Conservation (phyloP, 2,797 vertebrate species). For the Ceyx erithaca region DNA sequence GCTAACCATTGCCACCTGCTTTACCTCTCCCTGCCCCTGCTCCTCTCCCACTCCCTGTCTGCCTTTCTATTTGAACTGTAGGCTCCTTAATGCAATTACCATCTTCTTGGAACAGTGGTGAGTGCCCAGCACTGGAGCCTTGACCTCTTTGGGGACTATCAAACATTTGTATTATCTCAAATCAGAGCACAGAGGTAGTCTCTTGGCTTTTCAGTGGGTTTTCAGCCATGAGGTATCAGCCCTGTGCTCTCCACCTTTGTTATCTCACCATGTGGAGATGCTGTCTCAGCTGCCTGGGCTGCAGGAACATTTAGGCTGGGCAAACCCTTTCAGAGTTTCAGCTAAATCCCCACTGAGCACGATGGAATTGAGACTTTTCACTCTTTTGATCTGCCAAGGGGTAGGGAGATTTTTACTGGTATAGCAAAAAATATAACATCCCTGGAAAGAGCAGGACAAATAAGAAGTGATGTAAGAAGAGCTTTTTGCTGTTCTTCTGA, state of each 20-base stretch:
- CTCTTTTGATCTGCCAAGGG: background rate
- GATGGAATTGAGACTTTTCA: background rate
- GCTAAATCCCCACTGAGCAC: background rate
- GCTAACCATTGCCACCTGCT: constrained; percentile 20
- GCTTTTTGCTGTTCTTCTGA: constrained; percentile 37
- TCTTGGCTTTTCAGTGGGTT: background rate
- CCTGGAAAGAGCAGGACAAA: background rate
- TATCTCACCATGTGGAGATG: background rate
- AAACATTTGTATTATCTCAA: background rate
- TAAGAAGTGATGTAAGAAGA: background rate
- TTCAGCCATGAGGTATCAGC: background rate
- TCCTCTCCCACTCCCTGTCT: constrained; percentile 31
- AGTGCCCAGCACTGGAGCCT: background rate
- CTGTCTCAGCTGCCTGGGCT: background rate
- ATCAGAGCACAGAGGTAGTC: background rate
- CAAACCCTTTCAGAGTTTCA: background rate
- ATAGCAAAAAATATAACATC: background rate
- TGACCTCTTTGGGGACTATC: background rate
- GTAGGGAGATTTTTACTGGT: background rate
- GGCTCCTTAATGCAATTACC: constrained; percentile 44
- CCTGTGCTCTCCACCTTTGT: background rate
- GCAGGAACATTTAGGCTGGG: background rate
- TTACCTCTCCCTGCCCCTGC: constrained; percentile 41
- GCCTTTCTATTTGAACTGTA: background rate
- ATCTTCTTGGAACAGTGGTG: background rate